Conservation (phyloP, 2,797 vertebrate genomes). For the Characodon lateralis region DNA sequence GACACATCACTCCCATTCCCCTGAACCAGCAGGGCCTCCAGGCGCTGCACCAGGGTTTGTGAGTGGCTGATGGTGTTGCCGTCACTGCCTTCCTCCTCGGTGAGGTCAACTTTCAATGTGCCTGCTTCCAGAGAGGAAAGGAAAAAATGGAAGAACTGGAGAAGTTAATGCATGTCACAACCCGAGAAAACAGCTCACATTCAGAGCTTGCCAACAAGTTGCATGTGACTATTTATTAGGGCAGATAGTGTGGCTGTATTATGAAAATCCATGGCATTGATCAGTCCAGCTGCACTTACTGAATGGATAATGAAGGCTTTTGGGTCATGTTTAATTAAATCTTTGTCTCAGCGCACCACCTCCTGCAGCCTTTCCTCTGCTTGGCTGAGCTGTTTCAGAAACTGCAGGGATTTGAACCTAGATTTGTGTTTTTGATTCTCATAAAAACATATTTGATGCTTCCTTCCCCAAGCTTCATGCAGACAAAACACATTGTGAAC, state of each 20-base stretch:
- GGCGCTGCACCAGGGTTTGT: constrained; percentile 82
- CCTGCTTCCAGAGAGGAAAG: constrained; percentile 24
- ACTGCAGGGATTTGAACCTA: background rate
- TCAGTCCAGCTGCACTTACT: constrained; percentile 42
- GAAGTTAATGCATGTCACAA: background rate
- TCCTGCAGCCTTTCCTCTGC: constrained; percentile 10
- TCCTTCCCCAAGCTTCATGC: constrained; percentile 26
- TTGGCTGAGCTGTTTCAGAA: background rate
- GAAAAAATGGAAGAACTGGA: background rate
- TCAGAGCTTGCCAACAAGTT: constrained; percentile 1
- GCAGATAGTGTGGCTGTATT: constrained; percentile 26
- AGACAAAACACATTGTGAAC: constrained; percentile 6
- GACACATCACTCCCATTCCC: constrained; percentile 89
- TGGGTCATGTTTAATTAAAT: constrained; percentile 75
- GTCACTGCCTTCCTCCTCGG: constrained; percentile 52
- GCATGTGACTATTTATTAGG: constrained; percentile 5
- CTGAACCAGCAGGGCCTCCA: constrained; percentile 86
- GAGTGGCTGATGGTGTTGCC: constrained; percentile 88
- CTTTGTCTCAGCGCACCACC: constrained; percentile 34
- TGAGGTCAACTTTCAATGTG: constrained; percentile 77
- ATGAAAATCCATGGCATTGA: constrained; percentile 58
- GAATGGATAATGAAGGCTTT: constrained; percentile 56
- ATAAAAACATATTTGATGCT: constrained; percentile 28
- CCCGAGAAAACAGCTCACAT: background rate
- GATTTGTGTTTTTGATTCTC: constrained; percentile 43